These are phyloP conservation scores for Sebastes goodei DNA, from an alignment of 2,797 vertebrate genomes.

Conservation along the genomic window DNA sequence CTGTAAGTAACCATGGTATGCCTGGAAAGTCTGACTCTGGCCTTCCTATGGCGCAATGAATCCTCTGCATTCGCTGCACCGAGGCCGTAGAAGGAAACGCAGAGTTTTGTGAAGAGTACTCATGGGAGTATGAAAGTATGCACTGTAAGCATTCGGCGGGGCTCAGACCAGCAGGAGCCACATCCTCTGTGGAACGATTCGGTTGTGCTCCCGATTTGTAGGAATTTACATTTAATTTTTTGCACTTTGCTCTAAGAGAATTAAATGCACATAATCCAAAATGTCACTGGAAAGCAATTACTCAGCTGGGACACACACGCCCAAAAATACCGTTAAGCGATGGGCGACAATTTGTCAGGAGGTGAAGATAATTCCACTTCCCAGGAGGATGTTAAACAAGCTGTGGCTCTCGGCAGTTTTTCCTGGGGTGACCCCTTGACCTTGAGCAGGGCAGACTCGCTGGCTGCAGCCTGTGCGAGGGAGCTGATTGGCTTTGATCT, in stretches of 20 bases:
- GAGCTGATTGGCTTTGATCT: constrained; percentile 87
- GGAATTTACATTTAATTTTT: constrained; percentile 63
- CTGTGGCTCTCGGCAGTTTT: constrained; percentile 69
- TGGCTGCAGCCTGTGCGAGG: constrained; percentile 78
- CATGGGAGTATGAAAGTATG: constrained; percentile 80
- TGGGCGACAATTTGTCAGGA: constrained; percentile 74
- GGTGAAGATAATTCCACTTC: constrained; percentile 77
- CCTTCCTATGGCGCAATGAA: constrained; percentile 59
- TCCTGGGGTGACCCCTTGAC: constrained; percentile 77
- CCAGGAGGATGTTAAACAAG: constrained; percentile 80
- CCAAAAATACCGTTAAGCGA: constrained; percentile 45
- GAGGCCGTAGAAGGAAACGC: constrained; percentile 72
- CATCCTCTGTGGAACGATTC: constrained; percentile 54
- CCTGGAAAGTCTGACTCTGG: constrained; percentile 64
- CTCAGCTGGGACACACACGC: background rate
- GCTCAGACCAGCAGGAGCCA: constrained; percentile 69
- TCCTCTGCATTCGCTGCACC: constrained; percentile 49
- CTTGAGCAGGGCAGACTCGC: constrained; percentile 76
- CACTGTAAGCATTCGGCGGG: constrained; percentile 60
- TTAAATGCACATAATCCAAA: constrained; percentile 26
- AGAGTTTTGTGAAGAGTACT: constrained; percentile 62
- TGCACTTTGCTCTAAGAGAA: constrained; percentile 25
- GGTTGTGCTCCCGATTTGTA: constrained; percentile 54
- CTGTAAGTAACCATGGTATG: constrained; percentile 24
- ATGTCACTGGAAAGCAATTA: constrained; percentile 34